These are phyloP conservation scores for Megalurothrips usitatus DNA, from an alignment of 2,888 invertebrate species.

Conservation along the genomic window DNA sequence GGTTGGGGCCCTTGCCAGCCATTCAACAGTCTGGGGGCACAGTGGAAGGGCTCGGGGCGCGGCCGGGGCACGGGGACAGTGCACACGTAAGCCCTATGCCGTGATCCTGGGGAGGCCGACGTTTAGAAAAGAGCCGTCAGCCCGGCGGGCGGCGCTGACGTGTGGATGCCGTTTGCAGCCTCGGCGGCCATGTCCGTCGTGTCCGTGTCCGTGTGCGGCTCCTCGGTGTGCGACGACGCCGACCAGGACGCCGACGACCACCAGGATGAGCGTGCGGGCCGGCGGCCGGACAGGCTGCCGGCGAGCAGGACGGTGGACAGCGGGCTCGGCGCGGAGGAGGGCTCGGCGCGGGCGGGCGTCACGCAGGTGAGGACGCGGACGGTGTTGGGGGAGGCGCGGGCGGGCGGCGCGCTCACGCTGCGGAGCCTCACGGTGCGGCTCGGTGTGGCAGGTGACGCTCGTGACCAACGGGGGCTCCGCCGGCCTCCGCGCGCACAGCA, in stretches of 20 bases:
- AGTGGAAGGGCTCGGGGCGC: neutral
- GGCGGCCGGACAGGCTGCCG: neutral
- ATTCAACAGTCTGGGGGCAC: constrained; percentile 16
- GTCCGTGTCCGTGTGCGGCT: neutral
- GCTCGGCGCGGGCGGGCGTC: neutral
- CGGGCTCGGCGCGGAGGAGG: neutral
- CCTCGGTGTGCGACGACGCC: neutral
- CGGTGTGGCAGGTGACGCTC: neutral
- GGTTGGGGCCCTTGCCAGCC: neutral
- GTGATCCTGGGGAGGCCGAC: no score
- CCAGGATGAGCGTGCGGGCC: neutral
- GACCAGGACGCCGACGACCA: neutral
- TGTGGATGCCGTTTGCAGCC: neutral
- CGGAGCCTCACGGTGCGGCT: no score
- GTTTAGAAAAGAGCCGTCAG: no score
- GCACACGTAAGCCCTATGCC: no score
- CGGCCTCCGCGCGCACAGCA: neutral
- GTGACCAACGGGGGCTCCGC: neutral
- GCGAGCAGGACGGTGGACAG: neutral
- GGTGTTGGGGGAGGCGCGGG: neutral
- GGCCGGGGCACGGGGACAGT: neutral
- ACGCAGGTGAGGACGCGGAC: neutral
- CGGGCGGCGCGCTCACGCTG: neutral
- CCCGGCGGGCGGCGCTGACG: no score
- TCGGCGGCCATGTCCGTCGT: neutral